These are phyloP conservation scores for Epinephelus fuscoguttatus DNA, from an alignment of 2,113 vertebrate species.

Conservation along the genomic window DNA sequence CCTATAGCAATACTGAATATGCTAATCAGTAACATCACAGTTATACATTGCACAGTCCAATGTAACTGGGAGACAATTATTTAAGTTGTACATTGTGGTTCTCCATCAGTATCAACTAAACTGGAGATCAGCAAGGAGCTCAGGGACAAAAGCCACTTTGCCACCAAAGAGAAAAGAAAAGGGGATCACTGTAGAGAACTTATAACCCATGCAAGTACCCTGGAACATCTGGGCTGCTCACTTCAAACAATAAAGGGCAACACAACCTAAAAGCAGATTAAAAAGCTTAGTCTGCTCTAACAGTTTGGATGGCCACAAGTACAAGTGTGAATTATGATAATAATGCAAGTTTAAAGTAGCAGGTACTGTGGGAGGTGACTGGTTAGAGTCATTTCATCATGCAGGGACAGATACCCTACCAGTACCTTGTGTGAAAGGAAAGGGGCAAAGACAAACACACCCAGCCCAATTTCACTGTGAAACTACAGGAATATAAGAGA, in stretches of 20 bases:
- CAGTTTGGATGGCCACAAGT: neutral
- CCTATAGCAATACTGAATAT: neutral
- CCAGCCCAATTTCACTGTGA: neutral
- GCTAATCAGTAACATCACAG: neutral
- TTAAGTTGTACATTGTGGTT: neutral
- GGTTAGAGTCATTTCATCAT: neutral
- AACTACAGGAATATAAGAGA: neutral
- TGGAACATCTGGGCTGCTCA: constrained; percentile 61
- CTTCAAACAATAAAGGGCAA: constrained; percentile 49
- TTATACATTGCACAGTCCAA: neutral
- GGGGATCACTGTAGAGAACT: neutral
- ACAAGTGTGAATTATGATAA: neutral
- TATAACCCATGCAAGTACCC: constrained; percentile 11
- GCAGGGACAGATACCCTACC: neutral
- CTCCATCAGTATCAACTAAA: neutral
- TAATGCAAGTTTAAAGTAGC: neutral
- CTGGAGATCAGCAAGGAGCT: neutral
- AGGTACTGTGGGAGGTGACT: neutral
- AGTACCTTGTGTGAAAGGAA: neutral
- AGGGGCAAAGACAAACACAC: neutral
- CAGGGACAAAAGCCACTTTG: neutral
- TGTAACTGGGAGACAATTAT: neutral
- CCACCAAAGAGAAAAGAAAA: neutral
- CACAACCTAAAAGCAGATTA: constrained; percentile 69
- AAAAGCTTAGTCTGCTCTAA: constrained; percentile 37